These are phyloP conservation scores for Carduelis carduelis DNA, from an alignment of 2,797 vertebrate genomes.

Conservation along the genomic window DNA sequence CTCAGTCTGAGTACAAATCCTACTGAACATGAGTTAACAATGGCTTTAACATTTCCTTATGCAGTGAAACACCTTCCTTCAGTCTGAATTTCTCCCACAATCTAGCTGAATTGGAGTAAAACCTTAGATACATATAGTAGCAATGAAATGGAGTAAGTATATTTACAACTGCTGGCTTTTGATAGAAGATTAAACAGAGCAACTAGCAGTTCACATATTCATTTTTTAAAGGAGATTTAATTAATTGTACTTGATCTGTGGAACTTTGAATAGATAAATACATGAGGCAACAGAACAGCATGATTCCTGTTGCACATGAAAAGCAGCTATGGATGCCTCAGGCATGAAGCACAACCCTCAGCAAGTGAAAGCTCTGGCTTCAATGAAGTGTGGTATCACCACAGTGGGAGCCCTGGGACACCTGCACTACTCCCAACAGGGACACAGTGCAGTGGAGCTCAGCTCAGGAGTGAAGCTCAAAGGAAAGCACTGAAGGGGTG, in stretches of 20 bases:
- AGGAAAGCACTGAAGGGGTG: not conserved
- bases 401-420: rapidly evolving
- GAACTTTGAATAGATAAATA: not conserved
- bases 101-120: not conserved
- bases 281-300: not conserved
- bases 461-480: not conserved
- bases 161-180: not conserved
- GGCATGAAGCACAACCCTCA: not conserved
- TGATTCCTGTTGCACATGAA: not conserved
- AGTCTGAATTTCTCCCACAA: not conserved
- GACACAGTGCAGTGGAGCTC: not conserved
- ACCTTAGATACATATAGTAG: not conserved
- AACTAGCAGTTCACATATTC: not conserved
- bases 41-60: not conserved
- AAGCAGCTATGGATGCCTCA: not conserved
- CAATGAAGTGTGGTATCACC: not conserved
- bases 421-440: not conserved
- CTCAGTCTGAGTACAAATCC: not conserved
- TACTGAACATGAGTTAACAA: not conserved
- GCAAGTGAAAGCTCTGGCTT: not conserved
- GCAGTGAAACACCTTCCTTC: not conserved
- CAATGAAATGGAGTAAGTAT: not conserved
- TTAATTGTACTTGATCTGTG: not conserved
- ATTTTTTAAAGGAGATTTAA: not conserved
- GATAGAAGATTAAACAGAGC: not conserved